Base-by-base conservation (phyloP, 2,113 vertebrate species). In the Ictidomys tridecemlineatus region DNA sequence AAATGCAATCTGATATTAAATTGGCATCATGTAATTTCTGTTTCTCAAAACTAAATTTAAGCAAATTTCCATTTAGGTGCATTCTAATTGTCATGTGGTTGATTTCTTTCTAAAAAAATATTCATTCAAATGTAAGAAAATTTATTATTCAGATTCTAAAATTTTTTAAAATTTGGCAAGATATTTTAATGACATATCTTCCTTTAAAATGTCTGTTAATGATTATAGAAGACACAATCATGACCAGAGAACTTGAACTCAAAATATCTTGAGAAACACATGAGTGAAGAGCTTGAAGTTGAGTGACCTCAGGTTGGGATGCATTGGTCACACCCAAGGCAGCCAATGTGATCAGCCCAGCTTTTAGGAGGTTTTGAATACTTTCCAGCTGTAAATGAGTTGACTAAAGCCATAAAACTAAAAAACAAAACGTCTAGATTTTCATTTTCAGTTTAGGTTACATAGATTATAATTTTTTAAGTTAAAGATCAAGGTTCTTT, bases 21-120 rank as follows among this genome's bases (percentile, higher is more conserved):
- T 0, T 88, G 45, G 76, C 30, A 51, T 37, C 4, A 67, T 76
- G 4, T 77, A 85, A 89, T 11, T 94, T 97, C 13, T 95, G 37
- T 79, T 90, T 92, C 85, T 74, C 34, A 73, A 95, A 95, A 84
- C 20, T 78, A 97, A 95, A 67, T 67, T 93, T 91, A 95, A 80
- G 51, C 16, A 39, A 88, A 28, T 32, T 91, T 48, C 16, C n/a
- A 53, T 92, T 80, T 73, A 77, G 65, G 17, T 4, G 7, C 45
- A 51, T 83, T 96, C 45, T 89, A 39, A 94, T 22, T 45, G 32
- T 30, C 39, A 78, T 78, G 0, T 93, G 53, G 16, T 84, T 78
- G 65, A 94, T 67, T 97, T 85, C 1, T 26, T 92, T 86, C 65
- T 76, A 93, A 97, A 88, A 56, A 56, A 39, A 85, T 34, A 69